phyloP scores from a whole-genome alignment of 2,888 invertebrate species.

The Tricholauxania praeusta region DNA sequence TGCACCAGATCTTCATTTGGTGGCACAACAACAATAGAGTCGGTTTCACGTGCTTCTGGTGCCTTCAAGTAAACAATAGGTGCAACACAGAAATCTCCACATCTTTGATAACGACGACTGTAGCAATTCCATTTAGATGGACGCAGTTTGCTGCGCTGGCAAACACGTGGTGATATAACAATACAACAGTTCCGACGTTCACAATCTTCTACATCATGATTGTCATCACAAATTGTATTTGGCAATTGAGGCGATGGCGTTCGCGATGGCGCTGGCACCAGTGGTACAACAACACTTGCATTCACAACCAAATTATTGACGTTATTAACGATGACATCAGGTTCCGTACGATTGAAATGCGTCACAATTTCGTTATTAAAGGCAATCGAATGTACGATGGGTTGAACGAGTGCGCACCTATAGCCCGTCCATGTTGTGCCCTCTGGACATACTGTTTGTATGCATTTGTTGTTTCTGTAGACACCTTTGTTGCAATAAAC shows the following conservation, averaged over 20 bases:
- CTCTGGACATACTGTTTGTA: slow-evolving; percentile 50
- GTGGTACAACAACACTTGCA: slow-evolving; percentile 43
- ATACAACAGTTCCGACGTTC: slow-evolving; percentile 51
- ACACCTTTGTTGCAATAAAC: slow-evolving; percentile 53
- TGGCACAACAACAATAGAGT: slow-evolving; percentile 48
- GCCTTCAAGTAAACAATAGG: slow-evolving; percentile 54
- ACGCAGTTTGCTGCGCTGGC: slow-evolving; percentile 42
- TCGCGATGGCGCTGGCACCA: slow-evolving; percentile 7
- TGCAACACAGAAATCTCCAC: slow-evolving; percentile 56
- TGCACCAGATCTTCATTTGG: slow-evolving; percentile 46
- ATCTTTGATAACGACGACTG: slow-evolving; percentile 52
- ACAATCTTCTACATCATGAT: not conserved
- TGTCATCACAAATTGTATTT: not conserved
- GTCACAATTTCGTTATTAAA: slow-evolving; percentile 45
- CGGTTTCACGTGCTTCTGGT: slow-evolving; percentile 26
- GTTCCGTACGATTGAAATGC: slow-evolving; percentile 39
- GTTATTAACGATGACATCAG: slow-evolving; percentile 49
- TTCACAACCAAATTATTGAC: slow-evolving; percentile 53
- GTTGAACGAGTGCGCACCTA: slow-evolving; percentile 48
- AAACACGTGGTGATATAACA: slow-evolving; percentile 56
- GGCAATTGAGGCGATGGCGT: slow-evolving; percentile 15
- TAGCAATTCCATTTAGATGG: slow-evolving; percentile 54
- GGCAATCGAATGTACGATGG: slow-evolving; percentile 42
- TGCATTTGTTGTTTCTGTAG: slow-evolving; percentile 50
- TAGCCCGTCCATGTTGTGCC: slow-evolving; percentile 56